A percentile compares a stretch with the other conserved stretches of the same genome.
phyloP scores from a whole-genome alignment of 2,113 vertebrate genomes.

The Heliornis fulica region DNA sequence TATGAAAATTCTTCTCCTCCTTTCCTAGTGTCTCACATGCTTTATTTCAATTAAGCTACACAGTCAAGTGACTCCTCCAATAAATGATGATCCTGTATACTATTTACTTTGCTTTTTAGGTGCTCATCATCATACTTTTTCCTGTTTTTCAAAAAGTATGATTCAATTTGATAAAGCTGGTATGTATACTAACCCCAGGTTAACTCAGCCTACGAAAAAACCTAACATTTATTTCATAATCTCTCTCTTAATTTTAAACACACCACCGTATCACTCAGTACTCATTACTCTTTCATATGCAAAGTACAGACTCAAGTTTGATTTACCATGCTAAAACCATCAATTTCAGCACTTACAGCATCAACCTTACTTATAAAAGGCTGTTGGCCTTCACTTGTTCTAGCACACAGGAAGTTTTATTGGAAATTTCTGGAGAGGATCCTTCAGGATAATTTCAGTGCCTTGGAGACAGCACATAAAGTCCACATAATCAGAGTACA shows the following conservation, averaged over 20 bases:
- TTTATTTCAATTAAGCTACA: background rate
- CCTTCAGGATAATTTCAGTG: background rate
- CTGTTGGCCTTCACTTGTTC: background rate
- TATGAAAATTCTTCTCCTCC: background rate
- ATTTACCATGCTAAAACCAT: background rate
- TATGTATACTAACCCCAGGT: background rate
- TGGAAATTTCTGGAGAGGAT: background rate
- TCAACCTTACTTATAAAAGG: background rate
- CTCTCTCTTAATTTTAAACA: background rate
- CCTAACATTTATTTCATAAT: background rate
- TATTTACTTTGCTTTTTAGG: background rate
- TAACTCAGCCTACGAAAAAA: background rate
- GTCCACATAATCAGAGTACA: background rate
- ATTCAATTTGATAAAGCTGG: background rate
- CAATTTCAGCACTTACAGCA: background rate
- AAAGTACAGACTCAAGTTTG: background rate
- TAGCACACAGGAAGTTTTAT: background rate
- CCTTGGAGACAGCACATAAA: background rate
- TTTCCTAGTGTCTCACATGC: background rate
- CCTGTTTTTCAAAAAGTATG: background rate
- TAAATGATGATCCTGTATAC: background rate
- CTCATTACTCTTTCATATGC: background rate
- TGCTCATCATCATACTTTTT: background rate
- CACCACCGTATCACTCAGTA: background rate
- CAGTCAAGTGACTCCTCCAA: background rate